A percentile compares a stretch with the other conserved stretches of the same genome.
Conservation (phyloP, 2,113 vertebrate species). For the Dryoscopus gambensis region DNA sequence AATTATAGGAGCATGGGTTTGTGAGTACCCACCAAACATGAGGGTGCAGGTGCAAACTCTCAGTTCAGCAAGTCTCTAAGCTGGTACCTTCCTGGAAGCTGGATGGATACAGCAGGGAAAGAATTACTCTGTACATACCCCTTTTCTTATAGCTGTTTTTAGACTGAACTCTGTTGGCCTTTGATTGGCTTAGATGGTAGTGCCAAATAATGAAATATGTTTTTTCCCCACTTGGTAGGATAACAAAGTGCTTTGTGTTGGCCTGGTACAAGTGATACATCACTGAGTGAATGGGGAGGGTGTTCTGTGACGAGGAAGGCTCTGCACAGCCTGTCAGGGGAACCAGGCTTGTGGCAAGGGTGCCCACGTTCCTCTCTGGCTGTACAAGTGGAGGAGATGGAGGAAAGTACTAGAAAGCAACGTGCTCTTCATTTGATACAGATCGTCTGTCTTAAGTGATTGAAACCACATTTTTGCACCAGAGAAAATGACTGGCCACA, state of each 20-base stretch:
- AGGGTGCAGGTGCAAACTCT: neutral
- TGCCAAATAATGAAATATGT: neutral
- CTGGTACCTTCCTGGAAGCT: neutral
- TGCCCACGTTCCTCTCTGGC: neutral
- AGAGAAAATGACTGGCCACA: neutral
- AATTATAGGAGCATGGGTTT: neutral
- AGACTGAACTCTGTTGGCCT: neutral
- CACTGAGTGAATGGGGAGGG: neutral
- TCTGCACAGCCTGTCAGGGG: neutral
- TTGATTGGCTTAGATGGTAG: neutral
- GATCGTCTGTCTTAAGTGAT: neutral
- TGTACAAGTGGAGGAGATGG: neutral
- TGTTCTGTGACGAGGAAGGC: neutral
- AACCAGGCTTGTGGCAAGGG: neutral
- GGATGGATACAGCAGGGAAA: neutral
- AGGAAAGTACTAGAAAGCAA: neutral
- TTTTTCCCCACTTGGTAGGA: neutral
- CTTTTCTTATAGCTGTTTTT: neutral
- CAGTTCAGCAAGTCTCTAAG: neutral
- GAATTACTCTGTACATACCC: neutral
- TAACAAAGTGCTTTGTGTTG: neutral
- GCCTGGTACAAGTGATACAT: neutral
- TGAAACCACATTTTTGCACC: conserved; percentile 6
- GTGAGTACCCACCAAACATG: neutral
- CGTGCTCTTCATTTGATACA: neutral